A percentile compares a stretch with the other conserved stretches of the same genome.
These are phyloP conservation scores for Papilio polytes DNA, from an alignment of 1,140 invertebrate genomes.

Conservation along the genomic window DNA sequence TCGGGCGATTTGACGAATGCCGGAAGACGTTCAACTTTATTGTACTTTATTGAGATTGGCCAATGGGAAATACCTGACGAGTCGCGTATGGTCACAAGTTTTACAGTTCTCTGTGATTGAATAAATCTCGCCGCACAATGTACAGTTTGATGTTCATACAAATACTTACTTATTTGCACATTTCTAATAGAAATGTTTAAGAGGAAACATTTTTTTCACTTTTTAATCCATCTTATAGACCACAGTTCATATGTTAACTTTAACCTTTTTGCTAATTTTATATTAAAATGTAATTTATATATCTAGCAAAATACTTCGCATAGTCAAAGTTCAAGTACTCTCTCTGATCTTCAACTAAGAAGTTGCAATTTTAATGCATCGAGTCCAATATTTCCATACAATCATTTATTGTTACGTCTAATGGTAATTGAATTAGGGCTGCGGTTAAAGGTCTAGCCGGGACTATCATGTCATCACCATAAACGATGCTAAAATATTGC, in stretches of 20 bases:
- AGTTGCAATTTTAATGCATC: slow-evolving; percentile 54
- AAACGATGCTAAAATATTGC: slow-evolving; percentile 29
- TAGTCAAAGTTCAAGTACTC: slow-evolving; percentile 61
- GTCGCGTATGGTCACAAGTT: slow-evolving; percentile 31
- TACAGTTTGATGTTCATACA: not conserved
- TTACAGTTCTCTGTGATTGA: slow-evolving; percentile 36
- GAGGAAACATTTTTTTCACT: not conserved
- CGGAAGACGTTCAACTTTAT: slow-evolving; percentile 73
- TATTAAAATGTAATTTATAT: slow-evolving; percentile 33
- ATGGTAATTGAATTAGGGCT: slow-evolving; percentile 61
- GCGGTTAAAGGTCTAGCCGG: slow-evolving; percentile 43
- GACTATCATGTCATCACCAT: slow-evolving; percentile 26
- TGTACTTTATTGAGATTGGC: slow-evolving; percentile 70
- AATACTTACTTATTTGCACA: not conserved
- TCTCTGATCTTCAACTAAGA: slow-evolving; percentile 51
- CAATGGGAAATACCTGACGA: slow-evolving; percentile 54
- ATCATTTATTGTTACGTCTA: slow-evolving; percentile 67
- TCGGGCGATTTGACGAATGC: slow-evolving; percentile 65
- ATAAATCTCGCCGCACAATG: slow-evolving; percentile 20
- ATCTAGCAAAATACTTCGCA: slow-evolving; percentile 43
- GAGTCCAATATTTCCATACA: slow-evolving; percentile 73
- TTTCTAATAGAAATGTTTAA: not conserved
- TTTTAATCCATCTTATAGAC: not conserved
- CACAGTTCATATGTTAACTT: not conserved
- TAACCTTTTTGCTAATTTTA: not conserved